Evolutionary conservation across 2,797 vertebrate genomes (phyloP).

Genomic region (Eupleurogrammus muticus): DNA sequence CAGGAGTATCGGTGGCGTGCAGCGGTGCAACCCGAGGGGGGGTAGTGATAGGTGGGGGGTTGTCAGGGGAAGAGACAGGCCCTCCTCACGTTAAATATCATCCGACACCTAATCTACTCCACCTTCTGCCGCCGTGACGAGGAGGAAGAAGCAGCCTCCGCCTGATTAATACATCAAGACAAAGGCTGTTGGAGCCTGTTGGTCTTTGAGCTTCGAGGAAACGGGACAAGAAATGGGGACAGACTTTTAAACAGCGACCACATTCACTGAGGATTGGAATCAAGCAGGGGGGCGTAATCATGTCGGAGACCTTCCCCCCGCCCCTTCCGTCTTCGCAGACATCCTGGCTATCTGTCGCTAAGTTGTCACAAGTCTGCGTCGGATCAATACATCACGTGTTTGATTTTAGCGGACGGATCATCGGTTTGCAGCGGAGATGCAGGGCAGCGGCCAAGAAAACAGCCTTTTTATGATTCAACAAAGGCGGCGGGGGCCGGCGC

Average conservation of each 20-base stretch:
- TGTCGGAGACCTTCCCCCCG: constrained; percentile 14
- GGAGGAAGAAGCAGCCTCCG: constrained; percentile 46
- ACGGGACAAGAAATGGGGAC: constrained; percentile 22
- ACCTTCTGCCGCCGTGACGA: constrained; percentile 72
- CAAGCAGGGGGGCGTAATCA: constrained; percentile 39
- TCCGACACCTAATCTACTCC: constrained; percentile 80
- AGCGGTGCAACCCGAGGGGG: constrained; percentile 73
- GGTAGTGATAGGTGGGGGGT: no score
- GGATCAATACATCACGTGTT: constrained; percentile 71
- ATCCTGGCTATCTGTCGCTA: constrained; percentile 56
- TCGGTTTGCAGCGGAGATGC: constrained; percentile 52
- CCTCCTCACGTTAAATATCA: constrained; percentile 81
- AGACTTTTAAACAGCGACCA: constrained; percentile 40
- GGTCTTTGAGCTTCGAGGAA: constrained; percentile 38
- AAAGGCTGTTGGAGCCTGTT: constrained; percentile 40
- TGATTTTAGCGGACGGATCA: constrained; percentile 71
- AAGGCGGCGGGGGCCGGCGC: constrained; percentile 46
- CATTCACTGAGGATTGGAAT: constrained; percentile 39
- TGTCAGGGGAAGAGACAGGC: constrained; percentile 75
- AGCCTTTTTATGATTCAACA: constrained; percentile 74
- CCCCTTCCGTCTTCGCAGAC: constrained; percentile 32
- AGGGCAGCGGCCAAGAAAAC: constrained; percentile 67
- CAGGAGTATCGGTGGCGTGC: constrained; percentile 68
- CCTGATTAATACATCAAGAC: constrained; percentile 74
- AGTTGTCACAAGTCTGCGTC: constrained; percentile 69